Percentiles rank a stretch among this genome's conserved stretches.
Conservation (phyloP, 2,888 invertebrate genomes). For the Brenthis hecate region DNA sequence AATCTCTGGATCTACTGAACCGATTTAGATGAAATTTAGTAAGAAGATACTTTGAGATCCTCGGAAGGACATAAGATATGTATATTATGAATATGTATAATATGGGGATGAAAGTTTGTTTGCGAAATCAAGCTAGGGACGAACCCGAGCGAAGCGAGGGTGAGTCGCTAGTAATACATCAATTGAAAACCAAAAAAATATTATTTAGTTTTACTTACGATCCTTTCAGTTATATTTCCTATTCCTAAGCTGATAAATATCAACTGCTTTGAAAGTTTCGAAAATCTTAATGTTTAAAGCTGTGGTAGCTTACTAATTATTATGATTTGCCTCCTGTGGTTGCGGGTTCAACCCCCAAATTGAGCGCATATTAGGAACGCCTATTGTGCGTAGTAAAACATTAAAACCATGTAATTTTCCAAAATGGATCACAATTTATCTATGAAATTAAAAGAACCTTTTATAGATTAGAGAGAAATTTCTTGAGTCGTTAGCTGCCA, state of each 20-base stretch:
- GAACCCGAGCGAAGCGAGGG: too few species aligned
- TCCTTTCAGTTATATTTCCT: too few species aligned
- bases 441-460: conserved; percentile 51
- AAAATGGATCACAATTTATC: conserved; percentile 66
- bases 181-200: background rate
- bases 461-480: conserved; percentile 12
- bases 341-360: conserved; percentile 59
- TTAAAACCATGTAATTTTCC: conserved; percentile 70
- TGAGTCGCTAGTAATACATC: background rate
- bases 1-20: too few species aligned
- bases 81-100: too few species aligned
- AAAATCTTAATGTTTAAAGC: conserved; percentile 6
- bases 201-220: too few species aligned
- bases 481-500: background rate
- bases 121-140: too few species aligned
- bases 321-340: conserved; percentile 49
- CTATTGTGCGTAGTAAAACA: conserved; percentile 57
- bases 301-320: conserved; percentile 25
- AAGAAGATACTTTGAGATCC: too few species aligned
- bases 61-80: too few species aligned
- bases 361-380: conserved; percentile 66
- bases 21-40: too few species aligned
- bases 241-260: background rate
- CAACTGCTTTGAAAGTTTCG: background rate
- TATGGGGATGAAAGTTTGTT: too few species aligned